Evolutionary conservation across 2,113 vertebrate species (phyloP).

Genomic region (Psittacula cyanocephala): DNA sequence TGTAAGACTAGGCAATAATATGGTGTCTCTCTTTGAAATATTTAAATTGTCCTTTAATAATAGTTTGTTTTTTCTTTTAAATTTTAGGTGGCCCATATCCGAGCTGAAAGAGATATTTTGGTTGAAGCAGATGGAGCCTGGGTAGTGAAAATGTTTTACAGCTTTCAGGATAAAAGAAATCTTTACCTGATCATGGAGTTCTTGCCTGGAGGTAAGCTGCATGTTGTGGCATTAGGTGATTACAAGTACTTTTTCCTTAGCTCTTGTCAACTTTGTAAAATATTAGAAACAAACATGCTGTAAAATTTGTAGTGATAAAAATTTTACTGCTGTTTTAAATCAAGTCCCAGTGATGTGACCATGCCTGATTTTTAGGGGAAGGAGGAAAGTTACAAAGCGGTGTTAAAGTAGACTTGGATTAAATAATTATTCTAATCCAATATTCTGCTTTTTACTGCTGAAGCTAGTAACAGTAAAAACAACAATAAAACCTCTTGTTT

Average conservation of each 20-base stretch:
- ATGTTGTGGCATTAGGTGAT: neutral
- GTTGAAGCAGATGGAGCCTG: slow-evolving; percentile 97
- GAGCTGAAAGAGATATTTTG: slow-evolving; percentile 95
- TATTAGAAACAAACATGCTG: neutral
- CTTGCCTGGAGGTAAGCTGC: slow-evolving; percentile 89
- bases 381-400: neutral
- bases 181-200: slow-evolving; percentile 99
- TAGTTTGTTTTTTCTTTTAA: neutral
- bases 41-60: neutral
- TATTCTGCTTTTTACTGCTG: neutral
- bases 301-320: neutral
- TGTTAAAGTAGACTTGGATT: neutral
- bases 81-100: slow-evolving; percentile 91
- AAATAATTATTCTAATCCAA: neutral
- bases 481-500: neutral
- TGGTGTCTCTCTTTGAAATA: neutral
- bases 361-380: neutral
- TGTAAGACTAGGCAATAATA: neutral
- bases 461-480: neutral
- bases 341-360: neutral
- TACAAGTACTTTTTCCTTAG: neutral
- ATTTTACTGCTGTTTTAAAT: neutral
- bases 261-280: neutral
- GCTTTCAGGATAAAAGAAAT: slow-evolving; percentile 98
- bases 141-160: slow-evolving; percentile 99